phyloP scores from a whole-genome alignment of 2,888 invertebrate genomes.

The Microctonus aethiopoides region DNA sequence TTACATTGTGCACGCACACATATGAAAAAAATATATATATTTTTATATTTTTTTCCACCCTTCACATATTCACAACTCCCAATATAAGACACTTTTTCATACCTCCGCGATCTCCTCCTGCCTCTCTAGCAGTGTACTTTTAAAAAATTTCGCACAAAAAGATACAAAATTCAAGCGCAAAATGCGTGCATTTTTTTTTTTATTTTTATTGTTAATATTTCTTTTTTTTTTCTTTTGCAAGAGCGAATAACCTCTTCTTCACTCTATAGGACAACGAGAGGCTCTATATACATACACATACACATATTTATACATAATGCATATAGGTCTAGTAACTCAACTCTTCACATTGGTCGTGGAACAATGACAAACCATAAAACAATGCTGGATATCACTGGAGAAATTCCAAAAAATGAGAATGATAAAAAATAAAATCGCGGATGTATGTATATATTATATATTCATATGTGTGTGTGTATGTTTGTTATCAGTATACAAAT shows the following conservation, averaged over 20 bases:
- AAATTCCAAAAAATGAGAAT: slow-evolving; percentile 66
- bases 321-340: slow-evolving; percentile 29
- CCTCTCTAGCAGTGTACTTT: neutral
- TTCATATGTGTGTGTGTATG: slow-evolving; percentile 4
- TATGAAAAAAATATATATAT: slow-evolving; percentile 16
- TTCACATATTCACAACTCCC: neutral
- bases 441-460: too few species aligned
- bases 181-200: neutral
- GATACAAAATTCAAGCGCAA: slow-evolving; percentile 5
- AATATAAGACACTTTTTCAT: neutral
- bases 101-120: neutral
- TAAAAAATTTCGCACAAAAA: neutral
- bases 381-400: slow-evolving; percentile 67
- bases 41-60: neutral
- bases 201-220: too few species aligned
- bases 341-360: slow-evolving; percentile 48
- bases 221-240: slow-evolving; percentile 7
- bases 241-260: neutral
- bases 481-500: neutral
- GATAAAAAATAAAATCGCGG: too few species aligned
- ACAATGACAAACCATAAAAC: slow-evolving; percentile 67
- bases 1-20: slow-evolving; percentile 22
- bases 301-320: neutral
- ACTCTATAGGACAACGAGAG: neutral
- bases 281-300: neutral